Evolutionary conservation across 2,888 invertebrate species (phyloP).

Genomic region (Lepidocyrtoides sp.): DNA sequence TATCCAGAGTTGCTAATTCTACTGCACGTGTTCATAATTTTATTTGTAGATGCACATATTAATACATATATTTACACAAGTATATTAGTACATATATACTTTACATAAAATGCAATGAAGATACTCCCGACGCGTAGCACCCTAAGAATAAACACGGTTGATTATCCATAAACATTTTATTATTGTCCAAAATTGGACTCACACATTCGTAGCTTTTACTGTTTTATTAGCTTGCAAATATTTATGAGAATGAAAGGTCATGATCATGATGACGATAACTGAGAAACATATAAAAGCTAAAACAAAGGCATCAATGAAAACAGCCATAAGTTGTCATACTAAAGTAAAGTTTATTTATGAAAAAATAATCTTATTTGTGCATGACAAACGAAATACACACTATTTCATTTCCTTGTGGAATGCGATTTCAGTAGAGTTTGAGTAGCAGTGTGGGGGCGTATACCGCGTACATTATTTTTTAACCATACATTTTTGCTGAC

Average conservation of each 20-base stretch:
- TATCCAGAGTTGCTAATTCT: too few species aligned
- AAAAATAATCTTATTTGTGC: not conserved
- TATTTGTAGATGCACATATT: too few species aligned
- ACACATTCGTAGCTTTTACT: not conserved
- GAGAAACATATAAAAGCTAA: not conserved
- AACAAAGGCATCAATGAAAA: not conserved
- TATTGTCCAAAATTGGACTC: conserved; percentile 16
- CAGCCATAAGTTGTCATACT: not conserved
- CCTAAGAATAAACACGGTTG: too few species aligned
- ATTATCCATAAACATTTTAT: not conserved
- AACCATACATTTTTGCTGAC: not conserved
- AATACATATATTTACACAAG: too few species aligned
- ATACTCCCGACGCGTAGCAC: too few species aligned
- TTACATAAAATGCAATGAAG: too few species aligned
- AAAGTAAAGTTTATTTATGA: not conserved
- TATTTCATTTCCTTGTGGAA: conserved; percentile 8
- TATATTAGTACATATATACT: too few species aligned
- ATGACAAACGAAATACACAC: not conserved
- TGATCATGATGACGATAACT: conserved; percentile 7
- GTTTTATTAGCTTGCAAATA: too few species aligned
- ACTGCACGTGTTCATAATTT: too few species aligned
- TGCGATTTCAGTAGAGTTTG: not conserved
- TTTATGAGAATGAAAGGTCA: conserved; percentile 35
- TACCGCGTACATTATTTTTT: not conserved
- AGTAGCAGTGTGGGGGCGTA: conserved; percentile 22